Conservation (phyloP, 2,113 vertebrate species). For the Romanogobio albipinnatus region DNA sequence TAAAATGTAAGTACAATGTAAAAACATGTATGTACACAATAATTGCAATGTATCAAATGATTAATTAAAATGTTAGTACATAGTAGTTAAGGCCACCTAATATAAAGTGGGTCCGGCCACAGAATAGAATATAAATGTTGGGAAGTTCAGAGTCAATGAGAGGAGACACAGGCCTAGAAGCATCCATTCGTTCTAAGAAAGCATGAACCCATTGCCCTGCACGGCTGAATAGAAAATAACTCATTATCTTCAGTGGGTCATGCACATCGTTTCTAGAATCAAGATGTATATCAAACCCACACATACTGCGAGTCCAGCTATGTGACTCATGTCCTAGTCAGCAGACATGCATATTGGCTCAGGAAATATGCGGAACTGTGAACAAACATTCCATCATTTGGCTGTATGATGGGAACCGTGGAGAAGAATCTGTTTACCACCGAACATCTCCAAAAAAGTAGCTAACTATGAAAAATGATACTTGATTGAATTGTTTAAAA, state of each 20-base stretch:
- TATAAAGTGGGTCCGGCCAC: too few relatives aligned
- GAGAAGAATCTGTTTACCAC: background rate
- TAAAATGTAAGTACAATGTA: too few relatives aligned
- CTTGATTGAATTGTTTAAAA: background rate
- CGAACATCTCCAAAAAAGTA: background rate
- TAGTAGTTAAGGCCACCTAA: too few relatives aligned
- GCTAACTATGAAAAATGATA: background rate
- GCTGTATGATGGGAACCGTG: background rate
- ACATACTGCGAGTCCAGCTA: slow-evolving; percentile 24
- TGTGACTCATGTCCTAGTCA: slow-evolving; percentile 27
- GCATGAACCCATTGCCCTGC: slow-evolving; percentile 24
- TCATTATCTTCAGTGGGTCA: slow-evolving; percentile 37
- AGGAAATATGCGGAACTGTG: background rate
- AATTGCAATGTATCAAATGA: too few relatives aligned
- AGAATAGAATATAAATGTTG: background rate
- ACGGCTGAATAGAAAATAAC: background rate
- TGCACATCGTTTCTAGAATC: slow-evolving; percentile 37
- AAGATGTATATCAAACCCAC: slow-evolving; percentile 49
- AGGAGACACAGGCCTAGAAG: background rate
- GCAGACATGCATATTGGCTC: background rate
- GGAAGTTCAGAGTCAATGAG: background rate
- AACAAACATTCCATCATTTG: background rate
- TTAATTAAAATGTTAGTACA: too few relatives aligned
- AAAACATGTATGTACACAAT: too few relatives aligned
- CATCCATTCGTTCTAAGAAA: slow-evolving; percentile 2